Evolutionary conservation across 1,140 invertebrate genomes (phyloP), one percentile per base, ranked within the genome.

Genomic region (Samia ricini): DNA sequence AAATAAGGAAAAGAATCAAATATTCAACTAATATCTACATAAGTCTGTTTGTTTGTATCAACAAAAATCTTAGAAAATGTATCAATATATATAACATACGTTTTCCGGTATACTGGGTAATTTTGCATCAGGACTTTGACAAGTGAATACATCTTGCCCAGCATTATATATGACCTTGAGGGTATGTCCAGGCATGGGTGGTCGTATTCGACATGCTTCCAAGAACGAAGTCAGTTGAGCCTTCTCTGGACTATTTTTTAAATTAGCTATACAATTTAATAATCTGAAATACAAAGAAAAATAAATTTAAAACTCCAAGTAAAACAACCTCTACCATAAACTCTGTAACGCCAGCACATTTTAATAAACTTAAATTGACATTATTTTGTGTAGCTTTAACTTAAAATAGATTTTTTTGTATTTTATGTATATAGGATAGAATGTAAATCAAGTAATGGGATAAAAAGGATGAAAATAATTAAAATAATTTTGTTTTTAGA

Each of bases 21-120:
- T n/a, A n/a, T n/a, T n/a, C n/a, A n/a, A n/a, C n/a, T n/a, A n/a
- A n/a, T n/a, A n/a, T n/a, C n/a, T n/a, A n/a, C n/a, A n/a, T n/a
- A n/a, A n/a, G n/a, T n/a, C n/a, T n/a, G n/a, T n/a, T n/a, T n/a
- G n/a, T n/a, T n/a, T n/a, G n/a, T n/a, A n/a, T n/a, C n/a, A n/a
- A 10, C 7, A 42, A 4, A 26, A 42, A 42, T 42, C 12, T 15
- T 26, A 26, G 3, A 26, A 26, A 26, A 50, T 50, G 49, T 50
- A n/a, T 33, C 4, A 58, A 58, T 48, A 3, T 10, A 42, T 8
- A 26, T 22, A 22, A 94, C 96, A 96, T 92, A 98, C 97, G 94
- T 98, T 98, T 91, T 97, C 95, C 55, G 97, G 97, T 91, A 99
- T 98, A 89, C 95, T 97, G 33, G 97, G 97, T 68, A 99, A 91